Evolutionary conservation across 2,797 vertebrate species (phyloP), one percentile per base, ranked within the genome.

Genomic region (Rhabdomys pumilio): DNA sequence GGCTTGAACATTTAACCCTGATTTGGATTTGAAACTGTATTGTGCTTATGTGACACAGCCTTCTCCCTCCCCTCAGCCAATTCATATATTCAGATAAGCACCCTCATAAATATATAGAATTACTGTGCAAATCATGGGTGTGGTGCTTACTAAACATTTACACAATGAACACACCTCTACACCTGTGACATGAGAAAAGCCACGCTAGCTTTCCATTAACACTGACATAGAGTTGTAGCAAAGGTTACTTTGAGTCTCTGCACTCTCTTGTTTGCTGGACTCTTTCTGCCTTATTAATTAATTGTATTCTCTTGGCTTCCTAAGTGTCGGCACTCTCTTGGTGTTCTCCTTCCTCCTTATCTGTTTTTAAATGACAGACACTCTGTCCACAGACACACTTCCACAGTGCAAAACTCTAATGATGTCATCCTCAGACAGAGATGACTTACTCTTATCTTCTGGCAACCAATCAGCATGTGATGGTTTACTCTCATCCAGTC

Each of bases 241-340:
- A 44, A 73, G 6, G 24, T 20, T 41, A n/a, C 22, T 12, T 63
- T 29, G 57, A 76, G 65, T 57, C 15, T 0, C 1, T 53, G 5
- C 69, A 20, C 67, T 72, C 0, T 12, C 6, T 69, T 80, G 44
- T 75, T 59, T 38, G 19, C 55, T 75, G 22, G 9, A 63, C 31
- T 79, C 55, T 75, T 55, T 44, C 47, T 72, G 7, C 57, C 53
- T 72, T 67, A 3, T 65, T 53, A 69, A n/a, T 22, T 81, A 57
- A 26, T 34, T 91, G 20, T 82, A 69, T 85, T 91, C 14, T 53
- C 50, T 88, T 77, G 15, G 7, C 53, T 90, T 95, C 79, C 75
- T 59, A 20, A 5, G 75, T n/a, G 17, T 90, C 47, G 19, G 12
- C 73, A 10, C 72, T 63, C 91, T 72, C 13, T 26, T 41, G 1